A percentile compares a stretch with the other conserved stretches of the same genome.
Conservation (phyloP, 2,797 vertebrate species). For the Delichon dasypus region DNA sequence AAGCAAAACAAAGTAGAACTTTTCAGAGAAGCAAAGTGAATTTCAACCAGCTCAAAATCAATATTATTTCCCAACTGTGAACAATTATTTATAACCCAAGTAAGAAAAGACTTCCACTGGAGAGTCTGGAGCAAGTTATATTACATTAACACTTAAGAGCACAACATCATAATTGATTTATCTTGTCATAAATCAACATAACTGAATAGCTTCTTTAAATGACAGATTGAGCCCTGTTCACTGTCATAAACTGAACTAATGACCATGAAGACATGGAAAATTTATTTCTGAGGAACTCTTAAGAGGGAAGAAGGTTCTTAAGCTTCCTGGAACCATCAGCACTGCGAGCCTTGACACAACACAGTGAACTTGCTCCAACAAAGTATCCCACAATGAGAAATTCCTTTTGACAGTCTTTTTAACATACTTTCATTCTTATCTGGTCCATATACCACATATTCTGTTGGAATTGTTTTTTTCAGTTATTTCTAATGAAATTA, state of each 20-base stretch:
- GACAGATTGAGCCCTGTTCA: background rate
- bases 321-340: background rate
- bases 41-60: constrained; percentile 4
- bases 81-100: background rate
- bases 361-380: background rate
- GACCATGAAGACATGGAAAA: background rate
- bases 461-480: background rate
- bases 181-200: constrained; percentile 5
- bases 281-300: background rate
- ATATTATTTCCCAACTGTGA: background rate
- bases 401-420: background rate
- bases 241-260: background rate
- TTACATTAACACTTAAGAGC: constrained; percentile 43
- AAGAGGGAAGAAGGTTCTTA: background rate
- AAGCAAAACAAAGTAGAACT: background rate
- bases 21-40: background rate
- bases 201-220: background rate
- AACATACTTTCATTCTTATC: background rate
- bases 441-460: background rate
- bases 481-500: background rate
- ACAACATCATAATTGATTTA: constrained; percentile 24
- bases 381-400: background rate
- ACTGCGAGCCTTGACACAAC: background rate
- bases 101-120: background rate
- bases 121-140: background rate